Base-by-base conservation (phyloP, 2,888 invertebrate genomes). In the Caenorhabditis sp. region DNA sequence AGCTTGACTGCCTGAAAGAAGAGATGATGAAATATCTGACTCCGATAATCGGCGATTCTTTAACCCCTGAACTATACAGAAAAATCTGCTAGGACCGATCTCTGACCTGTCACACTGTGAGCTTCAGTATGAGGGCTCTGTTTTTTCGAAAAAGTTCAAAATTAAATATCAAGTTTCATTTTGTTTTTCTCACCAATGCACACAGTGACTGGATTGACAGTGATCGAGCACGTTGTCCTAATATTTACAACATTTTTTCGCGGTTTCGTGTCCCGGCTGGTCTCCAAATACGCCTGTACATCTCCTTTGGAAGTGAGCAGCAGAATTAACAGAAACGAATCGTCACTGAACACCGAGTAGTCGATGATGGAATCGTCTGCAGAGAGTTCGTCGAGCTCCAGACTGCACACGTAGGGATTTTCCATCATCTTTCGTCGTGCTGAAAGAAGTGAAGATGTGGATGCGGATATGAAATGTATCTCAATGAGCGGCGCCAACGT, bases 291-390 rank as follows among this genome's bases (percentile, higher is more conserved):
- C 2, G 85, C 79, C 72, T 86, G 86, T 0, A 85, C 75, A n/a
- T 88, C 85, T 6, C 87, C 90, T 69, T 88, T 88, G 1, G 90
- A 88, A 31, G 90, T 86, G 19, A 91, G 84, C 1, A 89, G 75
- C 14, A 89, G 70, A 26, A 90, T 84, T 14, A 91, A 85, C 4
- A 90, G 73, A 63, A 90, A 90, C 44, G 88, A 87, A 16, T 90
- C 90, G 44, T 90, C 90, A 12, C 80, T 82, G 70, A 87, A 80
- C 22, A 80, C 87, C 19, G 86, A 84, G 56, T 86, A 86, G 76
- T 86, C 86, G 35, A 86, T 86, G 22, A 88, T 85, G 16, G 85
- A 81, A 54, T 87, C 87, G 74, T 88, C 88, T 12, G 86, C 66
- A 19, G 73, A 64, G 12, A 86, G 70, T 51, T 86, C 86, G 59